Evolutionary conservation across 2,888 invertebrate genomes (phyloP).

Genomic region (Caenorhabditis sinica): DNA sequence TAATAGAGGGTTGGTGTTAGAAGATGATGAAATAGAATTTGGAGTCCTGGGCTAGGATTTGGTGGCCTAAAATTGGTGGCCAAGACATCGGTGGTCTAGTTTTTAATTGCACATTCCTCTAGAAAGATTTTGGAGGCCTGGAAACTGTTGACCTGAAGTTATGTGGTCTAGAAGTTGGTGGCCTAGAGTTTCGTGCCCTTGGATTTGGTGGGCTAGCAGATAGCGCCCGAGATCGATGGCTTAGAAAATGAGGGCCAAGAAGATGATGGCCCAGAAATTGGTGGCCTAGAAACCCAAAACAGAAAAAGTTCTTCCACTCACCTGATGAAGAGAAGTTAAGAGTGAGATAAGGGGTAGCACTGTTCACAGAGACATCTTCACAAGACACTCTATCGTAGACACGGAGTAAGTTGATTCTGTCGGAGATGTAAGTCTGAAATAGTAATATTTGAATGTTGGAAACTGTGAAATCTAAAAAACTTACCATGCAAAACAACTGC

Average conservation of each 20-base stretch:
- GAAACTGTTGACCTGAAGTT: too few species aligned
- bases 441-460: too few species aligned
- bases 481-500: slow-evolving; percentile 68
- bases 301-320: slow-evolving; percentile 1
- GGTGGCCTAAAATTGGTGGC: background rate
- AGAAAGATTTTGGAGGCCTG: too few species aligned
- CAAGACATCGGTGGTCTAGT: too few species aligned
- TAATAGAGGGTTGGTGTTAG: background rate
- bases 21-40: background rate
- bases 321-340: slow-evolving; percentile 67
- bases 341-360: slow-evolving; percentile 57
- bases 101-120: too few species aligned
- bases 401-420: slow-evolving; percentile 58
- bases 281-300: background rate
- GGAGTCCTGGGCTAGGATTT: background rate
- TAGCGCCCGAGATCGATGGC: too few species aligned
- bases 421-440: slow-evolving; percentile 63
- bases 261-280: too few species aligned
- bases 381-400: slow-evolving; percentile 69
- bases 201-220: too few species aligned
- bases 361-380: slow-evolving; percentile 62
- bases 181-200: too few species aligned
- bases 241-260: too few species aligned
- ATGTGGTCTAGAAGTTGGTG: too few species aligned
- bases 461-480: background rate